A percentile compares a stretch with the other conserved stretches of the same genome.
These are phyloP conservation scores for Orbicella faveolata DNA, from an alignment of 64 coral and sea anemone species.

Conservation along the genomic window DNA sequence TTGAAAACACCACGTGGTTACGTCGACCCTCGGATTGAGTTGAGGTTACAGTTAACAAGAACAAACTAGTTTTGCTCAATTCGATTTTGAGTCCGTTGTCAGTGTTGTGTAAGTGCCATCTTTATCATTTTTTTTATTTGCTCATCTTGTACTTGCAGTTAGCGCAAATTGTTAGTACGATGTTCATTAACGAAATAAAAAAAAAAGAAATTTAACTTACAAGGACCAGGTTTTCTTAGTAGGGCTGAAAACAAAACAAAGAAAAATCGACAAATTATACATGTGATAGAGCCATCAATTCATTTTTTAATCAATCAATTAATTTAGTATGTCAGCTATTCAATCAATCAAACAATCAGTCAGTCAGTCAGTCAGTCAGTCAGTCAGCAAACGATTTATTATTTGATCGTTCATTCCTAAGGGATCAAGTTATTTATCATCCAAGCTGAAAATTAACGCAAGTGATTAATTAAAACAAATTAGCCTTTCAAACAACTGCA, in stretches of 20 bases:
- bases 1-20: neutral
- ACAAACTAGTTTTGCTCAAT: neutral
- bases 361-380: too few relatives aligned
- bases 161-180: too few relatives aligned
- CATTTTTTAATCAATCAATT: neutral
- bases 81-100: too few relatives aligned
- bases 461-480: too few relatives aligned
- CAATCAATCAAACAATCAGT: neutral
- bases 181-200: neutral
- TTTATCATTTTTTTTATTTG: too few relatives aligned
- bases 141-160: too few relatives aligned
- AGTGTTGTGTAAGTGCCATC: too few relatives aligned
- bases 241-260: neutral
- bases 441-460: too few relatives aligned
- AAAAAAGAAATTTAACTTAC: neutral
- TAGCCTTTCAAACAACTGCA: too few relatives aligned
- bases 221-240: conserved; percentile 3
- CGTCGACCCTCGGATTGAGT: neutral
- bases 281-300: neutral
- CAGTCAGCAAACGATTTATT: too few relatives aligned
- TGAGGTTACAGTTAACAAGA: neutral
- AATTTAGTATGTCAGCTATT: neutral
- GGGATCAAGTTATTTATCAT: too few relatives aligned
- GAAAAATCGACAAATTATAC: neutral
- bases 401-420: too few relatives aligned